Base-by-base conservation (phyloP, 2,797 vertebrate species). In the Coregonus ussuriensis region DNA sequence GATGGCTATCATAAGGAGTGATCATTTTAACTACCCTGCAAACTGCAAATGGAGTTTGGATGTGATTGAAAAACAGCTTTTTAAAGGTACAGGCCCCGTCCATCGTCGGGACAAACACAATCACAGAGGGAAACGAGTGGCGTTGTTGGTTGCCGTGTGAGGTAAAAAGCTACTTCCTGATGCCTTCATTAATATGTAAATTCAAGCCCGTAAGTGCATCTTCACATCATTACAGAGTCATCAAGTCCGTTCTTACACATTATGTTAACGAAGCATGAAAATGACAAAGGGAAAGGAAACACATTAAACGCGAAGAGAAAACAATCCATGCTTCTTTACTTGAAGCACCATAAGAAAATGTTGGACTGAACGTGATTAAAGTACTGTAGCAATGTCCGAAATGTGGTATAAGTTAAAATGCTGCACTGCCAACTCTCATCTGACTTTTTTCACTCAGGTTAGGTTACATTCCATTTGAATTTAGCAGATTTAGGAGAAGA, bases 101-200 rank as follows among this genome's bases (percentile, higher is more conserved):
- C 35, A 25, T 72, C 69, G 37, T 74, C 83, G 66, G 56, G 52
- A 78, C 83, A 31, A 82, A 76, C 81, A 82, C 81, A 81, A 82
- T 79, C 84, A 75, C 82, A 11, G 66, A 83, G 75, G 75, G 81
- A 59, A 76, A 79, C 71, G 21, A 16, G 21, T 79, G 4, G 67
- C 59, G 65, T 79, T 54, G 59, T 87, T 84, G 56, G 86, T 84
- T 84, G 82, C 83, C 73, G 59, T 74, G 79, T 76, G 82, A 88
- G 84, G 81, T 90, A 89, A 89, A 81, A 88, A 88, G 87, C 74
- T 82, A 80, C 77, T 79, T 85, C 81, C 79, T 80, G 85, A 85
- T 84, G 82, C 82, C 76, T 84, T 92, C 92, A 94, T 95, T 94
- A 94, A 94, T 93, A 93, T 94, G 94, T 88, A 93, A 92, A 95